These are phyloP conservation scores for Sapayoa aenigma DNA, from an alignment of 2,113 vertebrate species.

Conservation along the genomic window DNA sequence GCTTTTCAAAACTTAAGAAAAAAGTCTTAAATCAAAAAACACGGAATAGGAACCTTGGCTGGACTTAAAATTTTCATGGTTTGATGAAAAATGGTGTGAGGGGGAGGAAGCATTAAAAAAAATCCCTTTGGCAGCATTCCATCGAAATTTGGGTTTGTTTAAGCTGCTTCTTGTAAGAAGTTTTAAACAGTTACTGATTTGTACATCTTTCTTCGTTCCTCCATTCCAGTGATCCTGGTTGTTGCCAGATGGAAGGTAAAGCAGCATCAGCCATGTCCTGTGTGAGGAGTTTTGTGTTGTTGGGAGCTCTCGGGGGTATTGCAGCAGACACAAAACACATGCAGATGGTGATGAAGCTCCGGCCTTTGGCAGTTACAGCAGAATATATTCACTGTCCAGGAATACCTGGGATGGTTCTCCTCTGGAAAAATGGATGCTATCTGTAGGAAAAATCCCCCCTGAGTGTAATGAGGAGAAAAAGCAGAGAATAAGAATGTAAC, in stretches of 20 bases:
- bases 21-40: background rate
- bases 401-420: background rate
- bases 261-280: background rate
- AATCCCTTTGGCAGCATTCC: background rate
- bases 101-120: background rate
- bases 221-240: background rate
- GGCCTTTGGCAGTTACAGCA: background rate
- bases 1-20: background rate
- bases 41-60: background rate
- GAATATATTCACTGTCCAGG: background rate
- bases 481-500: background rate
- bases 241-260: background rate
- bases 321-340: background rate
- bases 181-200: slow-evolving; percentile 1
- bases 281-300: background rate
- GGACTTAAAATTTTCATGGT: background rate
- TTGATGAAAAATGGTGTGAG: background rate
- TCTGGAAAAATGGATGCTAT: background rate
- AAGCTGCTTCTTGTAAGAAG: background rate
- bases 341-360: background rate
- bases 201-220: background rate
- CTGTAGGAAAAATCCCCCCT: background rate
- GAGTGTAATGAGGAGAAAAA: background rate
- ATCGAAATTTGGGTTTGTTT: background rate
- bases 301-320: background rate